A percentile compares a stretch with the other conserved stretches of the same genome.
These are phyloP conservation scores for Trimorus sp. DNA, from an alignment of 2,888 invertebrate genomes.

Conservation along the genomic window DNA sequence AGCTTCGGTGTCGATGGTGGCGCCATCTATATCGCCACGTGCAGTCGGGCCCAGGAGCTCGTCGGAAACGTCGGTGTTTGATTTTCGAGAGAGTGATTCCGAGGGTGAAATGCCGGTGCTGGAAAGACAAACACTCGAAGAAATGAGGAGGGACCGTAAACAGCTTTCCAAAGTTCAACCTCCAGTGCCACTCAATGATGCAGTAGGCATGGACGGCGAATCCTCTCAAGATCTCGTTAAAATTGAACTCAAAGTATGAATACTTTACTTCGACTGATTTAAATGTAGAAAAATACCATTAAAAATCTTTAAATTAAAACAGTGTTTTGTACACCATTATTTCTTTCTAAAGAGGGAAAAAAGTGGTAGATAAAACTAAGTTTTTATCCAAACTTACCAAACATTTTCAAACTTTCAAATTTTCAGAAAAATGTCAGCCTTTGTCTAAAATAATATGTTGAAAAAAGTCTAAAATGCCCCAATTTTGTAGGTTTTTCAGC, in stretches of 20 bases:
- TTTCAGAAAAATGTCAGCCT: no score
- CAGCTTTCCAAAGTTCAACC: constrained; percentile 85
- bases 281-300: no score
- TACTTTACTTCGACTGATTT: background rate
- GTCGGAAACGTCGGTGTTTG: constrained; percentile 86
- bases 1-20: constrained; percentile 73
- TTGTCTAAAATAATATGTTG: no score
- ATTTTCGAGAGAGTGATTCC: constrained; percentile 85
- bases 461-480: no score
- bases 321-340: no score
- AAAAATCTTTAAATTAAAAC: no score
- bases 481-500: no score
- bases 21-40: constrained; percentile 79
- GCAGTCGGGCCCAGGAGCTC: constrained; percentile 83
- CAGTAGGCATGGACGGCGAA: constrained; percentile 76
- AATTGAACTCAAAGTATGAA: constrained; percentile 76
- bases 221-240: constrained; percentile 78
- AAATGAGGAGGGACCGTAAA: constrained; percentile 84
- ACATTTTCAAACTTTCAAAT: no score
- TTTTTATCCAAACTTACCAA: no score
- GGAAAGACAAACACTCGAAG: constrained; percentile 87
- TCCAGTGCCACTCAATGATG: constrained; percentile 80
- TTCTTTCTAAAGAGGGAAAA: no score
- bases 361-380: no score
- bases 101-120: constrained; percentile 85